Evolutionary conservation across 2,888 invertebrate species (phyloP).

Genomic region (Drosophila paranaensis): DNA sequence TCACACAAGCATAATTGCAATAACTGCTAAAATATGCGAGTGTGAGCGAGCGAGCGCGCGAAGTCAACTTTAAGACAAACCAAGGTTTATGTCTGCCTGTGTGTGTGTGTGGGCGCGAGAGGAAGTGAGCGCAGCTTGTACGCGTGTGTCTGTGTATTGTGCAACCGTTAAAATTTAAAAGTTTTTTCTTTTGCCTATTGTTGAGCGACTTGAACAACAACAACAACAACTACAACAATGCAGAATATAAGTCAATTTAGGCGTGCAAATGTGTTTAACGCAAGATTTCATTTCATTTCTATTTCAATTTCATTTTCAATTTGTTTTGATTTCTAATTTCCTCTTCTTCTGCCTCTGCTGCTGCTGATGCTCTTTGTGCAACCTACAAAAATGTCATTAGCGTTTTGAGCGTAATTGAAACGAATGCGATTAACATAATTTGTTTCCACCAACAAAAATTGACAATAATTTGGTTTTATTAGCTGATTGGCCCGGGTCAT

Average conservation of each 20-base stretch:
- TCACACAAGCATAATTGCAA: constrained; percentile 50
- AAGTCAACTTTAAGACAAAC: constrained; percentile 36
- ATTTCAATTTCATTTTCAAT: constrained; percentile 14
- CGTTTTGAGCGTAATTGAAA: constrained; percentile 75
- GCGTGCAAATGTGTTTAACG: constrained; percentile 57
- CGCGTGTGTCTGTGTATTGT: constrained; percentile 23
- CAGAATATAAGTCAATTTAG: constrained; percentile 68
- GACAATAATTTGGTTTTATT: constrained; percentile 74
- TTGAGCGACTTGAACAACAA: constrained; percentile 41
- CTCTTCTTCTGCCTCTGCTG: background rate
- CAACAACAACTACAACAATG: background rate
- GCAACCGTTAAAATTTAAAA: constrained; percentile 43
- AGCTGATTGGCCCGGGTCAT: constrained; percentile 70
- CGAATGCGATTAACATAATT: constrained; percentile 82
- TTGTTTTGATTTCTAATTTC: constrained; percentile 36
- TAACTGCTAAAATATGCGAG: constrained; percentile 34
- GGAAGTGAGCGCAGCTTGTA: constrained; percentile 45
- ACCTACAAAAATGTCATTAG: constrained; percentile 48
- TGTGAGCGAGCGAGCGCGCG: constrained; percentile 18
- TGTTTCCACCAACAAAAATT: constrained; percentile 36
- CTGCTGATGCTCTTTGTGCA: constrained; percentile 8
- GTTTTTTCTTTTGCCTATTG: constrained; percentile 53
- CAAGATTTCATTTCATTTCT: constrained; percentile 43
- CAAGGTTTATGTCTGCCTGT: constrained; percentile 18
- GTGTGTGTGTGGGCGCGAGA: constrained; percentile 41